Percentiles rank a stretch among this genome's conserved stretches.
phyloP scores from a whole-genome alignment of 2,888 invertebrate genomes.

The Patella pellucida region DNA sequence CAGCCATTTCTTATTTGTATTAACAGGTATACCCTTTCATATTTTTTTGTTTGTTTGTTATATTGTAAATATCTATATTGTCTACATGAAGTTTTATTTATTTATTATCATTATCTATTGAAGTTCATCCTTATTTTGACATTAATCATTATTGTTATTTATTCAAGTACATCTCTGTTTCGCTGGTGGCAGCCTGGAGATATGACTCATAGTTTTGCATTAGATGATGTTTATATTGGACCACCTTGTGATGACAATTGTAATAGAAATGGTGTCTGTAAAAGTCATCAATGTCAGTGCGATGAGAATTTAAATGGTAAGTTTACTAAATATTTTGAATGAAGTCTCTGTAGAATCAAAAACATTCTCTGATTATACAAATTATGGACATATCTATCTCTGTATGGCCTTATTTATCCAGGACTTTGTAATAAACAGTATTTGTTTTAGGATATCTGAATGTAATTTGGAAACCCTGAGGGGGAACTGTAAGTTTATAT shows the following conservation, averaged over 20 bases:
- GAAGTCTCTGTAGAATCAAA: background rate
- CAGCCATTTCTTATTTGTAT: no score
- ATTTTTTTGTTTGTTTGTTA: no score
- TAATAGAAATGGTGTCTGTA: conserved; percentile 68
- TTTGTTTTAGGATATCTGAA: background rate
- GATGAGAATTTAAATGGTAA: conserved; percentile 54
- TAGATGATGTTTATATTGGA: conserved; percentile 70
- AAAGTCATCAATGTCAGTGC: conserved; percentile 61
- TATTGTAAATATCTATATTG: no score
- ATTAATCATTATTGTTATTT: no score
- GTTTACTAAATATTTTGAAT: background rate
- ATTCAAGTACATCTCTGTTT: conserved; percentile 58
- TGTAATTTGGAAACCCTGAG: background rate
- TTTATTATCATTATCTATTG: conserved; percentile 15
- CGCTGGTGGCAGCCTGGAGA: conserved; percentile 67
- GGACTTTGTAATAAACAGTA: background rate
- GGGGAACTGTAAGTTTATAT: no score
- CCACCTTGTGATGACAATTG: conserved; percentile 68
- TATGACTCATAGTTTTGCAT: conserved; percentile 63
- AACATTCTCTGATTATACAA: no score
- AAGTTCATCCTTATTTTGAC: conserved; percentile 50
- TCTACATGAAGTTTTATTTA: no score
- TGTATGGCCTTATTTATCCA: background rate
- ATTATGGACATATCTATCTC: background rate
- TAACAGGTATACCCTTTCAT: no score